phyloP scores from a whole-genome alignment of 53 echinoderm and acorn worm species.

The Antedon mediterranea region DNA sequence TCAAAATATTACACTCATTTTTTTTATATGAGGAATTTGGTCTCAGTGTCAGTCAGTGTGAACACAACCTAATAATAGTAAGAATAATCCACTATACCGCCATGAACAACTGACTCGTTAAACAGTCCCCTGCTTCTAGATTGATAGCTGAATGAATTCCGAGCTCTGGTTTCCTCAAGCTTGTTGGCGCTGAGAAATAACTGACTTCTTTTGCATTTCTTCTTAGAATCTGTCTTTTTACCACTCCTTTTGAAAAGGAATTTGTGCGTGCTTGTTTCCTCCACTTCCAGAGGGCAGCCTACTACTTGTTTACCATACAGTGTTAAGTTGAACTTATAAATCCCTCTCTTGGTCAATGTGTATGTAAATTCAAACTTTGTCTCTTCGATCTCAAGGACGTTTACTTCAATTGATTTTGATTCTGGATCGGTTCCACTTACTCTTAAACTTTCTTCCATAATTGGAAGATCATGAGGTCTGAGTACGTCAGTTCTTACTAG shows the following conservation, averaged over 20 bases:
- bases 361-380: not conserved
- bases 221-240: not conserved
- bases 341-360: not conserved
- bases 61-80: not conserved
- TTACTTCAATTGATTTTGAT: not conserved
- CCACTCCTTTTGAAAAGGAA: not conserved
- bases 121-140: not conserved
- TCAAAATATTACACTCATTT: too few relatives aligned
- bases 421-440: not conserved
- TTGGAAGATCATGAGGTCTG: not conserved
- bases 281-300: not conserved
- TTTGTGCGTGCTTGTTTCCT: not conserved
- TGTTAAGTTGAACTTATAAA: not conserved
- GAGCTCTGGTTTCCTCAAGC: not conserved
- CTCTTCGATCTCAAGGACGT: not conserved
- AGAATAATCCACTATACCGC: not conserved
- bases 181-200: not conserved
- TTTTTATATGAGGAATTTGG: too few relatives aligned
- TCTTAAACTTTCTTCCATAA: not conserved
- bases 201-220: not conserved
- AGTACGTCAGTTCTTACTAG: not conserved
- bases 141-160: not conserved
- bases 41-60: too few relatives aligned
- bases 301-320: not conserved
- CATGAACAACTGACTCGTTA: not conserved